Evolutionary conservation across 2,113 vertebrate species (phyloP).

Genomic region (Heterotilapia buettikoferi): DNA sequence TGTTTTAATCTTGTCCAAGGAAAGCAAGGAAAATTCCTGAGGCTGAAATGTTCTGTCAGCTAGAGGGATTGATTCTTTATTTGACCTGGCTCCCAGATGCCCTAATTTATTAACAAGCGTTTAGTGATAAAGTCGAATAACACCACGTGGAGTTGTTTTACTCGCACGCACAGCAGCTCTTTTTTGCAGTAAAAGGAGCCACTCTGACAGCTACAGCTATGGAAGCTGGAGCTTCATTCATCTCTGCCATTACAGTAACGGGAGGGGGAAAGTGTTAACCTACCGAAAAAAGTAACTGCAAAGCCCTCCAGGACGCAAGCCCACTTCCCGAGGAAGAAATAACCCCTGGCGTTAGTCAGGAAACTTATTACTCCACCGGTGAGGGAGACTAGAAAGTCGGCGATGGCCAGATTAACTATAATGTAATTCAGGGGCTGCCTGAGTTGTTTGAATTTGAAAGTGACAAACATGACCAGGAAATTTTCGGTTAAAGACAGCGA

Average conservation of each 20-base stretch:
- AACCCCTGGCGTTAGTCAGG: conserved; percentile 82
- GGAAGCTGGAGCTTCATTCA: not conserved
- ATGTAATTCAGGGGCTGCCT: conserved; percentile 87
- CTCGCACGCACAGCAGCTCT: not conserved
- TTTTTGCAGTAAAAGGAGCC: not conserved
- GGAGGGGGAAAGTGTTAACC: conserved; percentile 27
- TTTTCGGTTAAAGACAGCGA: conserved; percentile 81
- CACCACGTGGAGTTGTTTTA: not conserved
- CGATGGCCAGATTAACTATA: conserved; percentile 84
- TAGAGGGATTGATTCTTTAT: not conserved
- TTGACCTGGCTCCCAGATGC: not conserved
- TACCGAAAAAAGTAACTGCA: conserved; percentile 89
- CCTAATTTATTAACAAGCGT: not conserved
- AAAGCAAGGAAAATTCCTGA: not conserved
- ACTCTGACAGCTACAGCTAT: conserved; percentile 17
- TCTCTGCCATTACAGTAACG: not conserved
- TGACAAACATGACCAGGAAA: conserved; percentile 84
- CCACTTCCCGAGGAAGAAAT: conserved; percentile 84
- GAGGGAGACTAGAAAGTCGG: conserved; percentile 84
- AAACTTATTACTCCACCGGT: conserved; percentile 83
- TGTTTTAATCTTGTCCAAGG: not conserved
- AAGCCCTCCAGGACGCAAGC: conserved; percentile 87
- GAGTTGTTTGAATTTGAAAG: conserved; percentile 83
- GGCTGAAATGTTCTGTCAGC: not conserved
- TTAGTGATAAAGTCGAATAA: not conserved